phyloP scores from a whole-genome alignment of 1,140 invertebrate species.

The Orius insidiosus region DNA sequence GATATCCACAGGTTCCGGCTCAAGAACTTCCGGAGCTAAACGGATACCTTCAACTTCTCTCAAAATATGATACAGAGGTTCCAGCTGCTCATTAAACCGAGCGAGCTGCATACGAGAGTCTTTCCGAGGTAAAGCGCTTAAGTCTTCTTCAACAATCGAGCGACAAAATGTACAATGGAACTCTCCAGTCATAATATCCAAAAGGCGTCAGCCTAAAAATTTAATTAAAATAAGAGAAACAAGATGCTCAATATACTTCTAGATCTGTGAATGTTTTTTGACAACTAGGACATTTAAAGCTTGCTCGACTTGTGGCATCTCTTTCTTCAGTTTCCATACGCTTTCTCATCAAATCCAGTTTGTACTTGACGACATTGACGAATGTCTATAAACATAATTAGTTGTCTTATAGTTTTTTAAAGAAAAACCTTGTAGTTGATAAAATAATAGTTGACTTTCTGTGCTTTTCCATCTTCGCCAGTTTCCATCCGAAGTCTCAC shows the following conservation, averaged over 20 bases:
- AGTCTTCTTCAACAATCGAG: conserved; percentile 81
- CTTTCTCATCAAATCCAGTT: conserved; percentile 86
- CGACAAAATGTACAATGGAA: conserved; percentile 81
- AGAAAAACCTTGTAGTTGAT: conserved; percentile 83
- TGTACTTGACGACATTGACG: conserved; percentile 95
- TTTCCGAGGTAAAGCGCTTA: conserved; percentile 76
- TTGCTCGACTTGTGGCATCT: conserved; percentile 83
- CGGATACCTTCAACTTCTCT: conserved; percentile 89
- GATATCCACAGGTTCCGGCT: conserved; percentile 83
- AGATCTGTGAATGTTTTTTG: too few relatives aligned
- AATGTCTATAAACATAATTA: conserved; percentile 42
- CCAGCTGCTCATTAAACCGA: conserved; percentile 86
- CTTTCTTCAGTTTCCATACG: conserved; percentile 88
- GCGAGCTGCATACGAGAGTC: conserved; percentile 78
- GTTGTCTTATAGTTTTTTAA: neutral
- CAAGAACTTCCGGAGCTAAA: conserved; percentile 77
- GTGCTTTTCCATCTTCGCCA: conserved; percentile 83
- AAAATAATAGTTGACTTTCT: conserved; percentile 94
- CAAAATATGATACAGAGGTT: conserved; percentile 74
- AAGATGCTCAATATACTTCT: too few relatives aligned
- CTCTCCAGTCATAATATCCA: conserved; percentile 67
- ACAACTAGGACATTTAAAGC: conserved; percentile 84
- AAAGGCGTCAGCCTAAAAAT: conserved; percentile 71
- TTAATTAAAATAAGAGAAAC: neutral
- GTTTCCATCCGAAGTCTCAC: conserved; percentile 86